Evolutionary conservation across 2,888 invertebrate genomes (phyloP), one percentile per base, ranked within the genome.

Genomic region (Polyploca ridens): DNA sequence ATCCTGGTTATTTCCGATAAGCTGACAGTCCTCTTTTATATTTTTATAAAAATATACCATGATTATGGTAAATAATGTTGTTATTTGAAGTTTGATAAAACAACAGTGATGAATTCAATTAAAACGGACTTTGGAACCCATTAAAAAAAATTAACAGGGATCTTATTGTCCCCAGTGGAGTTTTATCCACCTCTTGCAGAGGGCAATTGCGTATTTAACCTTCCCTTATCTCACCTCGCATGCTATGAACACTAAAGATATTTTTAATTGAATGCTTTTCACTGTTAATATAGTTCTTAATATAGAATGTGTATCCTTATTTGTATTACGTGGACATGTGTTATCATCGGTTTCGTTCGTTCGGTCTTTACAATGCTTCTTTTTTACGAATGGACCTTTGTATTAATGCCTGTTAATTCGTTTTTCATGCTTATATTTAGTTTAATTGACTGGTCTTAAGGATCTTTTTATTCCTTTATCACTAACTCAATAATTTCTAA

Each of bases 131-230:
- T 81, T 73, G 72, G 13, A 41, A 67, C 62, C 66, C 62, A 66
- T 72, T 19, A 58, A 63, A 54, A n/a, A 66, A 68, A 46, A n/a
- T 10, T 70, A 70, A 81, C 79, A 82, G 69, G 69, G 72, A 64
- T 67, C 62, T 62, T 66, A 76, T 69, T 82, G 81, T 82, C 69
- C 66, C 62, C 63, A 62, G 49, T 67, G 65, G 58, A 58, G 58
- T 67, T 67, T 67, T 69, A 72, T 72, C 66, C 67, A 71, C 76
- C 72, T 66, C 65, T 66, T 69, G 70, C 75, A 74, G 41, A 41
- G 41, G 41, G 79, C 69, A 77, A 78, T 64, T 65, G 64, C 67
- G 65, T 66, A 68, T 66, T 74, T 69, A 77, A 78, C 82, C 76
- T 61, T n/a, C 62, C 70, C 66, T 72, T 82, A 82, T 81, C 78